Evolutionary conservation across 1,140 invertebrate genomes (phyloP), one percentile per base, ranked within the genome.

Genomic region (Teleopsis dalmanni): DNA sequence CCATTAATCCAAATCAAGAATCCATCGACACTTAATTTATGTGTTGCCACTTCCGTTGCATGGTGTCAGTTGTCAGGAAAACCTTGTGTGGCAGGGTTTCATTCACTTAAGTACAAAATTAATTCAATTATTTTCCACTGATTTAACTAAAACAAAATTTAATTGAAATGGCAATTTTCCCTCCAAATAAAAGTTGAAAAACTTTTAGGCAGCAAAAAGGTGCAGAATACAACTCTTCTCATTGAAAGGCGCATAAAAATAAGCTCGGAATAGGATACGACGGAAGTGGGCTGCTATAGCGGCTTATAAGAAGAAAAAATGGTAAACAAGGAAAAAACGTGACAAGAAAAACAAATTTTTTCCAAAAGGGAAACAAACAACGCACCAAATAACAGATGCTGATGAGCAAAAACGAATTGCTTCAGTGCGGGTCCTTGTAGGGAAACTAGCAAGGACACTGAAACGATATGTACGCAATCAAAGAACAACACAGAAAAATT

Each of bases 121-220:
- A 48, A 40, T 48, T 48, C 25, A 5, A 38, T 48, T 38, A 48
- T 38, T 48, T 48, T 48, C 26, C 46, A 48, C 46, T 40, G 46
- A 48, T 48, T 48, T 48, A 34, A 48, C 34, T 35, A 29, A 48
- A 48, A 48, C 23, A 29, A 29, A 48, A 48, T 48, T 48, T 48
- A 48, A 48, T 48, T 40, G 46, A 38, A 48, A 37, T 37, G 14
- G 35, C 11, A n/a, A n/a, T n/a, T 46, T 35, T 34, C 44, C 26
- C 31, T 43, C 41, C 23, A 16, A 29, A 19, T 13, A 29, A 29
- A 13, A 13, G 13, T 8, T 13, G 27, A 29, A 29, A 7, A 29
- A 29, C 27, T 13, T 19, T 27, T 10, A 13, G 41, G 11, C 27
- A 16, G 13, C n/a, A n/a, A n/a, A n/a, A n/a, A n/a, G n/a, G n/a